These are phyloP conservation scores for Staurois parvus DNA, from an alignment of 2,797 vertebrate genomes.

Conservation along the genomic window DNA sequence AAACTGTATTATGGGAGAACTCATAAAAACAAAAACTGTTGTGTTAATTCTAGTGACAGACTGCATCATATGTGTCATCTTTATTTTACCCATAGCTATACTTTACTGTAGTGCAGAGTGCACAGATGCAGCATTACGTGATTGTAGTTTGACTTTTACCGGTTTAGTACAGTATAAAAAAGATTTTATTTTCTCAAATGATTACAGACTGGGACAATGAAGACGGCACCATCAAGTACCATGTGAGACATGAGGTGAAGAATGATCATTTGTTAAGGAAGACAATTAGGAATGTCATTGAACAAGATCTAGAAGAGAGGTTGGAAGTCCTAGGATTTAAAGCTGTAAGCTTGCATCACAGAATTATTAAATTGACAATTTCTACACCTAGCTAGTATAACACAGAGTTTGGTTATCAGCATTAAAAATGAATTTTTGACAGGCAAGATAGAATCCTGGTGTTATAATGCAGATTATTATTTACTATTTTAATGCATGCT, in stretches of 20 bases:
- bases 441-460: neutral
- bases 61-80: too few relatives aligned
- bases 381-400: neutral
- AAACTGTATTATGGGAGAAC: neutral
- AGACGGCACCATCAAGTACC: constrained; percentile 66
- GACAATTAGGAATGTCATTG: constrained; percentile 74
- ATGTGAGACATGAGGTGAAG: constrained; percentile 72
- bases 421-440: neutral
- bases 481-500: too few relatives aligned
- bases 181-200: neutral
- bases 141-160: too few relatives aligned
- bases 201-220: constrained; percentile 77
- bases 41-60: too few relatives aligned
- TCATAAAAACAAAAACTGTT: too few relatives aligned
- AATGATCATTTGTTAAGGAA: constrained; percentile 71
- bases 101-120: too few relatives aligned
- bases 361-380: neutral
- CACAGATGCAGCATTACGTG: too few relatives aligned
- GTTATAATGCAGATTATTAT: neutral
- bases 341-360: constrained; percentile 70
- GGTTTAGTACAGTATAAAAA: neutral
- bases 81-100: too few relatives aligned
- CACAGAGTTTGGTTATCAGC: too few relatives aligned
- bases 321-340: constrained; percentile 76
- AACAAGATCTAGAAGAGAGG: constrained; percentile 76